Evolutionary conservation across 2,888 invertebrate genomes (phyloP).

Genomic region (Ctenicera cuprea): DNA sequence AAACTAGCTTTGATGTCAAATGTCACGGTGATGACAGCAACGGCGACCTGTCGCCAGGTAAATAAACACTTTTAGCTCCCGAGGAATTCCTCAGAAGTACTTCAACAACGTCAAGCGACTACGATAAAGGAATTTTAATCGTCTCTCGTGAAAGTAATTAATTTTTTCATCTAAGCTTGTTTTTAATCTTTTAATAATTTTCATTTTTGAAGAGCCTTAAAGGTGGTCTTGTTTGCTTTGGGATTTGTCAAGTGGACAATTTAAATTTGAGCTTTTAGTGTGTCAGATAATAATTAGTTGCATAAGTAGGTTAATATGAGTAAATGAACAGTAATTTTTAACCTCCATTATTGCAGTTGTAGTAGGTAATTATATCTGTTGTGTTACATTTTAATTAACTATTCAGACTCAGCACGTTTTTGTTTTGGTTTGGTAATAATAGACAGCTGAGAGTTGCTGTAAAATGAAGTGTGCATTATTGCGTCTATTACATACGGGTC

Average conservation of each 20-base stretch:
- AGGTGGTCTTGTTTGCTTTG: too few species aligned
- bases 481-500: constrained; percentile 3
- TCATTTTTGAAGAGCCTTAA: too few species aligned
- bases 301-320: constrained; percentile 8
- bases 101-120: neutral
- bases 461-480: too few species aligned
- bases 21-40: constrained; percentile 12
- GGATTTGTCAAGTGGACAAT: neutral
- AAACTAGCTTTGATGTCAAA: constrained; percentile 22
- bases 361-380: constrained; percentile 2
- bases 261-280: neutral
- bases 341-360: neutral
- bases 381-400: constrained; percentile 20
- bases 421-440: constrained; percentile 3
- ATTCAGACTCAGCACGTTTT: constrained; percentile 1
- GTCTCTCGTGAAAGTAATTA: neutral
- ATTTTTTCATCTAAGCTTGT: neutral
- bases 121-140: neutral
- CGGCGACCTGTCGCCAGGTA: constrained; percentile 9
- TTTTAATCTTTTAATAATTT: too few species aligned
- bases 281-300: constrained; percentile 3
- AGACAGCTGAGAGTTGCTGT: constrained; percentile 3
- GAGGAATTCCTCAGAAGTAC: constrained; percentile 13
- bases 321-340: constrained; percentile 4
- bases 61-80: constrained; percentile 4